Base-by-base conservation (phyloP, 2,888 invertebrate genomes). In the Drosophila greeni region DNA sequence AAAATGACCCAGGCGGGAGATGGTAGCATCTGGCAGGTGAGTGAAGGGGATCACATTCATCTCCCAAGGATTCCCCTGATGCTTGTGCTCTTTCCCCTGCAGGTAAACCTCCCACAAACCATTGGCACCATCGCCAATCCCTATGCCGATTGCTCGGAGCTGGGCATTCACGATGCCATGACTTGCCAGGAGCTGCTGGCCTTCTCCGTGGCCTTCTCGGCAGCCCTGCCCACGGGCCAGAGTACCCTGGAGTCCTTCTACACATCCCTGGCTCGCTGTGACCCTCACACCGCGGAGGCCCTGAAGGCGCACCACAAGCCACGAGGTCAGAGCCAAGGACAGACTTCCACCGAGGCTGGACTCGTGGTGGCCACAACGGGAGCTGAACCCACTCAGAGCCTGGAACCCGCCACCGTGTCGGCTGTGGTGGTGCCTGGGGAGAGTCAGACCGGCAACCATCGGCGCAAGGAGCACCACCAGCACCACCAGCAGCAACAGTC, bases 181-280 rank as follows among this genome's bases (percentile, higher is more conserved):
- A 89, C 89, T 24, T 97, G 97, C 87, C 96, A 96, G 88, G 96
- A 97, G 89, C 91, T 97, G 29, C 90, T 97, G 64, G 97, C 97
- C n/a, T 91, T 97, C 55, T 95, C 95, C 49, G 97, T 97, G 11
- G 97, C 97, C 0, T 92, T 97, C 56, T 96, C 96, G 69, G 97
- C 97, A 0, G 96, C 97, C 0, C 89, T 97, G 68, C 96, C 97
- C 3, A 96, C 97, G 5, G 95, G 95, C 20, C 95, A 95, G 87
- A 92, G 94, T 42, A 94, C 95, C 14, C 89, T 95, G 51, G 95
- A 95, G 86, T 94, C 95, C 0, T 95, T 95, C 88, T 93, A 95
- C 84, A 93, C 93, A 84, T 94, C 95, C 49, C 90, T 95, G 47
- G 94, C 94, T 11, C 95, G 94, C 86, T 94, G 94, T 73, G 92